Evolutionary conservation across 2,797 vertebrate species (phyloP).

Genomic region (Dipus sagitta): DNA sequence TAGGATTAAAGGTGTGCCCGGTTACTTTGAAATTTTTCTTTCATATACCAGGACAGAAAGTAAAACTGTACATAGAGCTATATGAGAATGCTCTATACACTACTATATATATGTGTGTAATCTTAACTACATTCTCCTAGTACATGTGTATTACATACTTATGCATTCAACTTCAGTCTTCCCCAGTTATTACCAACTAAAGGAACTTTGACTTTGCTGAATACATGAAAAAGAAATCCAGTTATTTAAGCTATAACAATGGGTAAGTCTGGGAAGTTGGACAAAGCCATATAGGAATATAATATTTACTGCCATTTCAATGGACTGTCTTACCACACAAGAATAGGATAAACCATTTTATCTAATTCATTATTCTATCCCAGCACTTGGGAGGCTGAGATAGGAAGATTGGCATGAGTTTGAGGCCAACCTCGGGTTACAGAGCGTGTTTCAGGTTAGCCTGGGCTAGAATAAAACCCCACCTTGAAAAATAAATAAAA

Average conservation of each 20-base stretch:
- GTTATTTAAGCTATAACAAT: background rate
- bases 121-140: background rate
- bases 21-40: background rate
- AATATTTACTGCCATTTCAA: background rate
- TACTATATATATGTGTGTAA: background rate
- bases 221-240: constrained; percentile 14
- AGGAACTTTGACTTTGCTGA: constrained; percentile 31
- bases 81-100: too few species aligned
- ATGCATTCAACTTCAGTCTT: background rate
- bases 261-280: background rate
- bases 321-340: background rate
- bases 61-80: background rate
- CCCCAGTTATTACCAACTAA: background rate
- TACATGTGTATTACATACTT: background rate
- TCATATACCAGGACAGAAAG: background rate
- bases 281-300: background rate
- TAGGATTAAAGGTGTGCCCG: too few species aligned
- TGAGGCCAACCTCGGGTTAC: too few species aligned
- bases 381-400: too few species aligned
- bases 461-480: too few species aligned
- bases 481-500: too few species aligned
- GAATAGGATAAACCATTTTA: background rate
- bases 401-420: too few species aligned
- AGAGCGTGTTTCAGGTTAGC: too few species aligned
- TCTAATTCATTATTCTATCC: background rate